phyloP scores from a whole-genome alignment of 2,113 vertebrate genomes.

The Lota lota region DNA sequence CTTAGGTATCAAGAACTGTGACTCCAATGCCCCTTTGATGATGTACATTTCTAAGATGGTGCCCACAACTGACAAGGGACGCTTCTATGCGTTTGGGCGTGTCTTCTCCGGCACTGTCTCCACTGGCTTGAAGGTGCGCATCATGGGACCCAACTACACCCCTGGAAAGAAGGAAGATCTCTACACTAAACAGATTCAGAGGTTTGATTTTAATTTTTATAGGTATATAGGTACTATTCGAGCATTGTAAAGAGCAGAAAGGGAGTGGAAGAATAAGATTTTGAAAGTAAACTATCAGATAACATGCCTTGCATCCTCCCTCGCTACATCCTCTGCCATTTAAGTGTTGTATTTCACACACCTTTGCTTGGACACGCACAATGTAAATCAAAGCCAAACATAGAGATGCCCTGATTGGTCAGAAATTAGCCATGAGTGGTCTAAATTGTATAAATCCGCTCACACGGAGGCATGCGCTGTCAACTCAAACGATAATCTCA shows the following conservation, averaged over 20 bases:
- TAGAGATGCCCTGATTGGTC: too few relatives aligned
- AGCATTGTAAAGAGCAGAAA: too few relatives aligned
- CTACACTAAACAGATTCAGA: conserved; percentile 93
- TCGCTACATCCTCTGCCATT: not conserved
- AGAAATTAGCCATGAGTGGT: too few relatives aligned
- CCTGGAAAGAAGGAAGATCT: conserved; percentile 96
- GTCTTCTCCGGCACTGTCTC: conserved; percentile 91
- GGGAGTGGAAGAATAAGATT: too few relatives aligned
- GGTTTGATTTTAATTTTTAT: conserved; percentile 67
- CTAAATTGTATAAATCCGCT: too few relatives aligned
- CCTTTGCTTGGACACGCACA: not conserved
- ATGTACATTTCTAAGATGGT: conserved; percentile 99
- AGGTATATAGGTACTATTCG: too few relatives aligned
- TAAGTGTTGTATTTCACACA: too few relatives aligned
- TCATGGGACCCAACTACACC: conserved; percentile 95
- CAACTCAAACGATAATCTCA: too few relatives aligned
- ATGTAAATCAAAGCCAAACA: not conserved
- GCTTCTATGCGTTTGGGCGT: conserved; percentile 93
- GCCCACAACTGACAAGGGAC: conserved; percentile 91
- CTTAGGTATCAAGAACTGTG: conserved; percentile 92
- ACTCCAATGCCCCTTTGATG: conserved; percentile 91
- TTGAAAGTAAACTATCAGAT: too few relatives aligned
- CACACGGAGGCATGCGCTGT: too few relatives aligned
- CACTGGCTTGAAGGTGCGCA: conserved; percentile 90
- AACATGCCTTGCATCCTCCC: too few relatives aligned